Evolutionary conservation across 2,888 invertebrate species (phyloP).

Genomic region (Nomada flava): DNA sequence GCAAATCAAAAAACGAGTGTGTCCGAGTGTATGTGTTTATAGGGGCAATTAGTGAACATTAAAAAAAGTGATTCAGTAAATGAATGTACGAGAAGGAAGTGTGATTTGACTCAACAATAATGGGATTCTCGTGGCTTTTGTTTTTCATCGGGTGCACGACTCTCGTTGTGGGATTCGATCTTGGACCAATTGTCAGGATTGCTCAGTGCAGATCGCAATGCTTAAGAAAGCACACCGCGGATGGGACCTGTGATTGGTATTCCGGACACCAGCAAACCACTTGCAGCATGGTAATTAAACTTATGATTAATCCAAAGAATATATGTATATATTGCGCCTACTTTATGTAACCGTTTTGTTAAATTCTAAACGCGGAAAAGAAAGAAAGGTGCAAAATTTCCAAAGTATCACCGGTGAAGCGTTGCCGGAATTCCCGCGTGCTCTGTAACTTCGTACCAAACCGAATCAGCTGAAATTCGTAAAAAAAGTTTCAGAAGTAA

Average conservation of each 20-base stretch:
- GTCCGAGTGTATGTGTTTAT: not conserved
- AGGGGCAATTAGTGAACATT: not conserved
- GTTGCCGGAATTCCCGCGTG: not conserved
- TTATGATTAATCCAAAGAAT: not conserved
- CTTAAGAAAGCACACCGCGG: conserved; percentile 76
- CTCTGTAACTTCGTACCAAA: not conserved
- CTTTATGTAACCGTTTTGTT: not conserved
- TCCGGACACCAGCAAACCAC: conserved; percentile 74
- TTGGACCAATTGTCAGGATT: conserved; percentile 79
- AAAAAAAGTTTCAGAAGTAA: not conserved
- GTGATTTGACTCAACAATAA: conserved; percentile 26
- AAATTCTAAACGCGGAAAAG: not conserved
- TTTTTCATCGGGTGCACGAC: conserved; percentile 70
- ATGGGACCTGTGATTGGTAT: conserved; percentile 79
- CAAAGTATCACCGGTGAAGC: not conserved
- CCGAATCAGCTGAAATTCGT: conserved; percentile 27
- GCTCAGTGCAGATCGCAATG: conserved; percentile 82
- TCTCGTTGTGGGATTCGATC: conserved; percentile 76
- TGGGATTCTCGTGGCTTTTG: conserved; percentile 69
- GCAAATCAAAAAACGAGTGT: not conserved
- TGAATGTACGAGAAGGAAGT: conserved; percentile 8
- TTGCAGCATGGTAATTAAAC: conserved; percentile 76
- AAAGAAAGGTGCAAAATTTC: not conserved
- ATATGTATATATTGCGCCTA: not conserved
- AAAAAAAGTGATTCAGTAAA: conserved; percentile 25